Evolutionary conservation across 2,113 vertebrate genomes (phyloP), one percentile per base, ranked within the genome.

Genomic region (Sterna hirundo): DNA sequence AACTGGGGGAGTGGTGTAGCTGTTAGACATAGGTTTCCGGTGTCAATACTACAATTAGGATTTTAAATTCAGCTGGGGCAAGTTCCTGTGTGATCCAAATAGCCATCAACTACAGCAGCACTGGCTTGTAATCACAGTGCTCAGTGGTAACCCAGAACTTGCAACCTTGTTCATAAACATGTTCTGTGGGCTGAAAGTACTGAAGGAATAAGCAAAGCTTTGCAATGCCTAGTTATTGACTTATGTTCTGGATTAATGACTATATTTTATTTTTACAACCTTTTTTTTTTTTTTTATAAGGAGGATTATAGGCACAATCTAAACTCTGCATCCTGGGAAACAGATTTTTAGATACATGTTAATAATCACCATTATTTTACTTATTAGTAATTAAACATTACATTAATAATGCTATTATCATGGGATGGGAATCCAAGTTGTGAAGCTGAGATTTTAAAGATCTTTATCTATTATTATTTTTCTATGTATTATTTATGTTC

Each of bases 311-410:
- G 9, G 5, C 69, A 82, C 19, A 89, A 49, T 86, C 21, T 80
- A 71, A 93, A 86, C 3, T 38, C 54, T 88, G 74, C 10, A 3
- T 52, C 14, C 62, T 66, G 16, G 36, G 40, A 86, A 85, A 64
- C 1, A 13, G 40, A 77, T 47, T 90, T 95, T 94, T 79, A 86
- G 60, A 84, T 91, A 27, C 4, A 6, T 91, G 23, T n/a, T 79
- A 86, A 93, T 87, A 91, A 94, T 89, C 65, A 81, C 20, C 4
- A 51, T 92, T 88, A 81, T 94, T 91, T 89, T 84, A 76, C 66
- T 93, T 93, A 84, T 69, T 88, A 82, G 77, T 83, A 92, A 90
- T 92, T 95, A 92, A 95, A 64, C 18, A 78, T 94, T 86, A 71
- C 49, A 71, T 88, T 92, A 95, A 86, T 92, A 88, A 79, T 80